Evolutionary conservation across 2,113 vertebrate species (phyloP).

Genomic region (Corythoichthys haematopterus): DNA sequence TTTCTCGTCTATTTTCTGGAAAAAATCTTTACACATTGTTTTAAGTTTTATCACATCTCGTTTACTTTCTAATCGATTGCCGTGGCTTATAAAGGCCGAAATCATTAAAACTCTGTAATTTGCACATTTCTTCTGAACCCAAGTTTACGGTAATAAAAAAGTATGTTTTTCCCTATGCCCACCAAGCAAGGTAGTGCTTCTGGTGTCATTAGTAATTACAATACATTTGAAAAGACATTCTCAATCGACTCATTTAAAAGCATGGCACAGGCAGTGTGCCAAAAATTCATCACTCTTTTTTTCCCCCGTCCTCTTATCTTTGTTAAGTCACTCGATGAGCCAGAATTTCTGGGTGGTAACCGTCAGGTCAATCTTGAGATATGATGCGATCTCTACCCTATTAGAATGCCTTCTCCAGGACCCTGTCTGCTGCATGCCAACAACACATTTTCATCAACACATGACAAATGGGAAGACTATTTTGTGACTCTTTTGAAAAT

Average conservation of each 20-base stretch:
- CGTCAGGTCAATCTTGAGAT: conserved; percentile 54
- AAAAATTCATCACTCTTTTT: conserved; percentile 2
- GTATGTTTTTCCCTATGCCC: conserved; percentile 3
- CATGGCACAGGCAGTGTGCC: not conserved
- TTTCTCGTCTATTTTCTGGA: not conserved
- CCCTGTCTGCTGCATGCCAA: conserved; percentile 39
- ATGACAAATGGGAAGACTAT: conserved; percentile 39
- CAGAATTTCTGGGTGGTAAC: conserved; percentile 50
- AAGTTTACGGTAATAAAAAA: not conserved
- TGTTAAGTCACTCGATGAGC: conserved; percentile 44
- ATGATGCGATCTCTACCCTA: conserved; percentile 54
- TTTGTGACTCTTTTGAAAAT: conserved; percentile 38
- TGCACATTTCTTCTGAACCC: not conserved
- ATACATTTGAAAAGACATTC: conserved; percentile 12
- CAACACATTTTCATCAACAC: conserved; percentile 30
- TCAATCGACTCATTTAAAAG: conserved; percentile 20
- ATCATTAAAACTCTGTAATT: not conserved
- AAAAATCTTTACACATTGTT: not conserved
- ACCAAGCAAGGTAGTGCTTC: conserved; percentile 11
- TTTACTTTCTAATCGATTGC: not conserved
- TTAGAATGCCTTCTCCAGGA: conserved; percentile 37
- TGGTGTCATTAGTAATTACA: conserved; percentile 15
- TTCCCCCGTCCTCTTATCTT: conserved; percentile 13
- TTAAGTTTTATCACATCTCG: not conserved
- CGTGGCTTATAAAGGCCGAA: not conserved